Percentiles rank a stretch among this genome's conserved stretches.
These are phyloP conservation scores for Agrotis exclamationis DNA, from an alignment of 2,888 invertebrate species.

Conservation along the genomic window DNA sequence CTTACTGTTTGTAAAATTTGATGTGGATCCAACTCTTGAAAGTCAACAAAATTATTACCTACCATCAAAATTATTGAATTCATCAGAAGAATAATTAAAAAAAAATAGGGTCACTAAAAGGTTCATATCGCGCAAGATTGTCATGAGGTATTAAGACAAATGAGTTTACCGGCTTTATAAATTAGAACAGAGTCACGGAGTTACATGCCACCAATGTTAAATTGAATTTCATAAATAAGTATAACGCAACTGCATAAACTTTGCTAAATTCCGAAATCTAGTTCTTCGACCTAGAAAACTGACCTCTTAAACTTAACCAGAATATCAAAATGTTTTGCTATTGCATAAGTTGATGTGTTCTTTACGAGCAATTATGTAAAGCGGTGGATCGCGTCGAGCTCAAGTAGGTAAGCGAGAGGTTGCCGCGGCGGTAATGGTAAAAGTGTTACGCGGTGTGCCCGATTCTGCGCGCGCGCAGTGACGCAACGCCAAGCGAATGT, in stretches of 20 bases:
- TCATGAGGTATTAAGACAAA: not conserved
- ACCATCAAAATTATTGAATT: too few species aligned
- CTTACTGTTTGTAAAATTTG: too few species aligned
- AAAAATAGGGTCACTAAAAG: too few species aligned
- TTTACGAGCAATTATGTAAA: constrained; percentile 89
- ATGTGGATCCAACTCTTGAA: not conserved
- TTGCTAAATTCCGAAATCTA: constrained; percentile 45
- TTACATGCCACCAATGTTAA: constrained; percentile 5
- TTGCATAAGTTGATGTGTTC: constrained; percentile 86
- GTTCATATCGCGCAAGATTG: not conserved
- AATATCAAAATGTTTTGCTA: constrained; percentile 83
- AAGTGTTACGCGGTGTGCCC: constrained; percentile 89
- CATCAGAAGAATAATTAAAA: too few species aligned
- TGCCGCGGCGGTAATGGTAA: constrained; percentile 84
- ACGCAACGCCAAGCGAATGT: constrained; percentile 87
- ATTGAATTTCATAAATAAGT: constrained; percentile 23
- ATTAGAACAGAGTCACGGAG: not conserved
- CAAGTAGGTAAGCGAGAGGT: constrained; percentile 83
- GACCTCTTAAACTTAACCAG: constrained; percentile 81
- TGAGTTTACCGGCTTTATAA: not conserved
- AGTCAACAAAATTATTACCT: too few species aligned
- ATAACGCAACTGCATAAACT: constrained; percentile 15
- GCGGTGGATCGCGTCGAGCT: constrained; percentile 80
- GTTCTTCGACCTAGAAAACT: constrained; percentile 68
- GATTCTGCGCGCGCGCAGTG: constrained; percentile 79